Conservation (phyloP, 2,888 invertebrate species). For the Drosophila buzzatii region DNA sequence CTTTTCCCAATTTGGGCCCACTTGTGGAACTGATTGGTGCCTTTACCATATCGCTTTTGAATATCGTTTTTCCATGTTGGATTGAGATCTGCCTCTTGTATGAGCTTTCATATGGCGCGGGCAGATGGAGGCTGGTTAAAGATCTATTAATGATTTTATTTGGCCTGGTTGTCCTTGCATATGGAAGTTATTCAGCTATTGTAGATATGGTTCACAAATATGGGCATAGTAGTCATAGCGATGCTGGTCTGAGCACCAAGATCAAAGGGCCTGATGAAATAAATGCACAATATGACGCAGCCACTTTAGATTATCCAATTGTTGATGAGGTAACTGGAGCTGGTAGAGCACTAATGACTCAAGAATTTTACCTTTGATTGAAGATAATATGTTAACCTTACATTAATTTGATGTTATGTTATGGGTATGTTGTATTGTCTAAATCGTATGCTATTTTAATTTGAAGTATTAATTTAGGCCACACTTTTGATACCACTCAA, state of each 20-base stretch:
- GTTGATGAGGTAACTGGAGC: neutral
- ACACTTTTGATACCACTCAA: no score
- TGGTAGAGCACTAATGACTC: rapidly evolving
- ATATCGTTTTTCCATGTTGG: slow-evolving; percentile 51
- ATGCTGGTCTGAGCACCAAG: neutral
- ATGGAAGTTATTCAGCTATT: slow-evolving; percentile 30
- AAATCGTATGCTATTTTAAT: no score
- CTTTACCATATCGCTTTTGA: slow-evolving; percentile 51
- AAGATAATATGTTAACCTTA: neutral
- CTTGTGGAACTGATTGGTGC: slow-evolving; percentile 49
- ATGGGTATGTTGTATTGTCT: no score
- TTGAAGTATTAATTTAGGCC: no score
- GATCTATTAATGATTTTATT: slow-evolving; percentile 26
- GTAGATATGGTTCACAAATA: slow-evolving; percentile 17
- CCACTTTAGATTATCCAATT: neutral
- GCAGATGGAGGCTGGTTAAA: slow-evolving; percentile 49
- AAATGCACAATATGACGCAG: neutral
- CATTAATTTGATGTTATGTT: no score
- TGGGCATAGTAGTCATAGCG: neutral
- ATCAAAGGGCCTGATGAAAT: neutral
- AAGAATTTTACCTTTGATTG: neutral
- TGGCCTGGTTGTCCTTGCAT: slow-evolving; percentile 24
- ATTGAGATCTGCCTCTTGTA: slow-evolving; percentile 56
- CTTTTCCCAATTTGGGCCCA: slow-evolving; percentile 51
- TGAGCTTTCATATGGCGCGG: slow-evolving; percentile 27